Conservation (phyloP, 2,888 invertebrate species). For the Rhagium mordax region DNA sequence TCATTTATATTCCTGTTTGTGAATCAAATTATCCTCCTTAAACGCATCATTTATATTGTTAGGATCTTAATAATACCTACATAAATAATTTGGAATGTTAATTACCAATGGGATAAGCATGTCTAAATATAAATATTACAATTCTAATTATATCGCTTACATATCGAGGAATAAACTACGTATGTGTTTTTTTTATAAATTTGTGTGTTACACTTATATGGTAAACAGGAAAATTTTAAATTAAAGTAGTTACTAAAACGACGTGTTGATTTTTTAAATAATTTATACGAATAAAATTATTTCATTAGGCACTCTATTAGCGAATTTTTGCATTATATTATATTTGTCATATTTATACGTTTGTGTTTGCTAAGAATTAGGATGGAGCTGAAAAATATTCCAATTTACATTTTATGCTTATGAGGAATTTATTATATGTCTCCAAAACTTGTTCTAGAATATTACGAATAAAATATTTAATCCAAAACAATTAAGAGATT, state of each 20-base stretch:
- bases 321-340: background rate
- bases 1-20: too few species aligned
- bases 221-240: background rate
- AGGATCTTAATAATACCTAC: background rate
- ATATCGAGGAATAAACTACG: background rate
- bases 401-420: background rate
- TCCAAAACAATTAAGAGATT: too few species aligned
- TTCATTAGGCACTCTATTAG: background rate
- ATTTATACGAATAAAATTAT: background rate
- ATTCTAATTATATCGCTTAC: background rate
- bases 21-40: background rate
- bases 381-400: background rate
- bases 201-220: background rate
- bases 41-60: background rate
- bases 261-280: background rate
- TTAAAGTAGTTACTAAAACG: background rate
- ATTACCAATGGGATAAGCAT: background rate
- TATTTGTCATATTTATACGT: background rate
- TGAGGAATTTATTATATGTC: background rate
- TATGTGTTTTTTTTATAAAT: background rate
- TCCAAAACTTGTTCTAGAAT: background rate
- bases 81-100: background rate
- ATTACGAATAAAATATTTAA: too few species aligned
- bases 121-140: background rate
- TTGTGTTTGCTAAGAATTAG: background rate